A percentile compares a stretch with the other conserved stretches of the same genome.
Evolutionary conservation across 2,113 vertebrate genomes (phyloP).

Genomic region (Perognathus longimembris): DNA sequence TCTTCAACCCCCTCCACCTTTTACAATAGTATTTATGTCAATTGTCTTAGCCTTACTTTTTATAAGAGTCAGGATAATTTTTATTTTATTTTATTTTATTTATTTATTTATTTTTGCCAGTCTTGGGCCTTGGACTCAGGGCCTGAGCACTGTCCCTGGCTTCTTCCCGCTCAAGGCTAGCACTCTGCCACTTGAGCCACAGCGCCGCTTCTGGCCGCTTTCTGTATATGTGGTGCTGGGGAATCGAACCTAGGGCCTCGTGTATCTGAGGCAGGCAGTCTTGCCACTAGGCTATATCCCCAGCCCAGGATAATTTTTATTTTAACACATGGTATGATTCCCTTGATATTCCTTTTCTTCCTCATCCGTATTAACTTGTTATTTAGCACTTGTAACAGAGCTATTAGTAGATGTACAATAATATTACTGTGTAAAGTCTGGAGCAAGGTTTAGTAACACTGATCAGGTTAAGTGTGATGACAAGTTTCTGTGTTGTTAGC

Average conservation of each 20-base stretch:
- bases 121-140: too few species aligned
- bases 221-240: too few species aligned
- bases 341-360: background rate
- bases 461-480: background rate
- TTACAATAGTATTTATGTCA: background rate
- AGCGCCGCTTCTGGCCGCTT: too few species aligned
- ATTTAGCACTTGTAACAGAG: background rate
- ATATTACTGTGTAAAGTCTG: background rate
- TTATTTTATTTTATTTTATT: too few species aligned
- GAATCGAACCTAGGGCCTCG: too few species aligned
- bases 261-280: too few species aligned
- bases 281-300: too few species aligned
- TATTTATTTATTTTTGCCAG: too few species aligned
- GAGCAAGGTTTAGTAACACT: background rate
- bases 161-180: too few species aligned
- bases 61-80: background rate
- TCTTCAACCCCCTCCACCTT: background rate
- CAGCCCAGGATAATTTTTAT: slow-evolving; percentile 33
- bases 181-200: too few species aligned
- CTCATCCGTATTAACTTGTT: background rate
- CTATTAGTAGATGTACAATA: slow-evolving; percentile 23
- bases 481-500: background rate
- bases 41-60: background rate
- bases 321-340: background rate
- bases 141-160: too few species aligned